Evolutionary conservation across 2,113 vertebrate species (phyloP).

Genomic region (Oncorhynchus mykiss): DNA sequence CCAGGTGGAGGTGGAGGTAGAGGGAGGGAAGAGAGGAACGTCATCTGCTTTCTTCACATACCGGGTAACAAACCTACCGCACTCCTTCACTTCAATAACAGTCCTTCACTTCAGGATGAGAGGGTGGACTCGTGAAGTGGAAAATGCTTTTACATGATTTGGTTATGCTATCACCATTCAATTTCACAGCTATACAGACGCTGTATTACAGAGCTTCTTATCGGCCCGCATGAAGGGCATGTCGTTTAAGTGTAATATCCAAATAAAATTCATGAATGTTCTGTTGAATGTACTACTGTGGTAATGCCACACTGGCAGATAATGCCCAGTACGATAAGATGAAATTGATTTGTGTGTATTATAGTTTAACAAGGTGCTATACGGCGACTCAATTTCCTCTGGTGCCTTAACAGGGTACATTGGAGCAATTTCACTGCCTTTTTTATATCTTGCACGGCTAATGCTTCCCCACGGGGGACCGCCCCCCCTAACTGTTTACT

Average conservation of each 20-base stretch:
- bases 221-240: conserved; percentile 15
- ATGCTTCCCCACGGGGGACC: conserved; percentile 56
- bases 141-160: conserved; percentile 30
- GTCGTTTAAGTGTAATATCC: conserved; percentile 18
- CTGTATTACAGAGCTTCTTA: conserved; percentile 21
- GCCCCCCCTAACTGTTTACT: conserved; percentile 63
- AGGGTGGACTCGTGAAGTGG: not conserved
- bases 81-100: not conserved
- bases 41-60: conserved; percentile 69
- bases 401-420: conserved; percentile 49
- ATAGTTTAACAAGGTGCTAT: conserved; percentile 43
- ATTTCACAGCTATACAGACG: conserved; percentile 14
- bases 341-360: conserved; percentile 19
- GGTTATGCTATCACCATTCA: conserved; percentile 26
- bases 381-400: conserved; percentile 2
- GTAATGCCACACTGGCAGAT: conserved; percentile 15
- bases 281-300: conserved; percentile 15
- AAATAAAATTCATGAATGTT: conserved; percentile 23
- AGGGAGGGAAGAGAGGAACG: conserved; percentile 40
- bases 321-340: conserved; percentile 26
- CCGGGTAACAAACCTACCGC: conserved; percentile 58
- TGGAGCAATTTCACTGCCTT: not conserved
- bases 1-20: conserved; percentile 60
- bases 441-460: not conserved
- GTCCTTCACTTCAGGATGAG: not conserved